Evolutionary conservation across 1,140 invertebrate species (phyloP).

Genomic region (Phocides pigmalion): DNA sequence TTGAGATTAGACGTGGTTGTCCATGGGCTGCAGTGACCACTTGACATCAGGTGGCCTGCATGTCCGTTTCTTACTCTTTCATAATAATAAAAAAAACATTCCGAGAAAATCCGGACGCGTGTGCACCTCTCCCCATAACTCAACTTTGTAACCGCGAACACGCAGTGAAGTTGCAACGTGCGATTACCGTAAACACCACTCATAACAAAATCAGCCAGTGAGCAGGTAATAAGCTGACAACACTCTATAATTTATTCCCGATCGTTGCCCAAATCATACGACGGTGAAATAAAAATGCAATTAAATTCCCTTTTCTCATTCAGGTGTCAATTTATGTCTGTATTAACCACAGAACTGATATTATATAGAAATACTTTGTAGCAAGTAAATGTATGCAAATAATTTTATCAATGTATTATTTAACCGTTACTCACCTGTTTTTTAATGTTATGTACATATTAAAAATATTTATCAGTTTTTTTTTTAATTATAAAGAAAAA

Average conservation of each 20-base stretch:
- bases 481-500: too few species aligned
- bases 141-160: slow-evolving; percentile 37
- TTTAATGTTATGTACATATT: too few species aligned
- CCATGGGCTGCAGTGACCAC: too few species aligned
- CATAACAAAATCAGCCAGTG: slow-evolving; percentile 37
- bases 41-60: too few species aligned
- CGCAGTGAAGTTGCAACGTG: slow-evolving; percentile 10
- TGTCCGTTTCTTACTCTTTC: too few species aligned
- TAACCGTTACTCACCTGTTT: too few species aligned
- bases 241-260: slow-evolving; percentile 43
- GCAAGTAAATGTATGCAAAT: too few species aligned
- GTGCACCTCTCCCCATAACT: slow-evolving; percentile 38
- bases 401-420: too few species aligned
- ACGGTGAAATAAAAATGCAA: slow-evolving; percentile 33
- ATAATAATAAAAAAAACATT: not conserved
- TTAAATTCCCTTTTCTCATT: slow-evolving; percentile 27
- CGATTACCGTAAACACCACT: slow-evolving; percentile 41
- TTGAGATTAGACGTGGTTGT: too few species aligned
- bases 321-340: slow-evolving; percentile 51
- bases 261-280: slow-evolving; percentile 37
- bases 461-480: too few species aligned
- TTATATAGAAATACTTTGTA: not conserved
- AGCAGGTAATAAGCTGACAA: slow-evolving; percentile 40
- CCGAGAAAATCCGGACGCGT: not conserved
- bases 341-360: slow-evolving; percentile 24